These are phyloP conservation scores for Diarsia brunnea DNA, from an alignment of 2,888 invertebrate genomes.

Conservation along the genomic window DNA sequence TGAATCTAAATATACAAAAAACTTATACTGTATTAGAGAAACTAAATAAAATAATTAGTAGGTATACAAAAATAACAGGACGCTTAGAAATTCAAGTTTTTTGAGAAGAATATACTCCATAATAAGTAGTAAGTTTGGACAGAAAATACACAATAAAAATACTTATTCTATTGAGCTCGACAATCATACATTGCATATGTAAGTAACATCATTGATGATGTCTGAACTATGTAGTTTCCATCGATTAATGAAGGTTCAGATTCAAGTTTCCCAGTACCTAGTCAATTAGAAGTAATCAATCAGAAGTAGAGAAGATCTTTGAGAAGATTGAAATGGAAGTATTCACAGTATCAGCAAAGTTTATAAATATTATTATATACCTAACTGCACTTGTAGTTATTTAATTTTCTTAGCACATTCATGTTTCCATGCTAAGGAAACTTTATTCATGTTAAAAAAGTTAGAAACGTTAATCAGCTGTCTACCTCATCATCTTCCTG, in stretches of 20 bases:
- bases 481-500: no score
- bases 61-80: not conserved
- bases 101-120: not conserved
- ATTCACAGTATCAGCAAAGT: not conserved
- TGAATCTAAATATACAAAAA: not conserved
- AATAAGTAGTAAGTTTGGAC: not conserved
- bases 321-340: not conserved
- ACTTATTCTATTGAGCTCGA: not conserved
- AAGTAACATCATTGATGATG: not conserved
- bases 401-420: not conserved
- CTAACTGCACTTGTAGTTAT: not conserved
- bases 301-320: not conserved
- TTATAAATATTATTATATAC: no score
- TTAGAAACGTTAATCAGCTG: not conserved
- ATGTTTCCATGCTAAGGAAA: not conserved
- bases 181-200: not conserved
- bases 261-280: no score
- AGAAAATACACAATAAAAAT: not conserved
- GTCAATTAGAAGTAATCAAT: not conserved
- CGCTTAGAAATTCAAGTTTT: not conserved
- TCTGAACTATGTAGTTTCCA: not conserved
- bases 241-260: not conserved
- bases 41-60: not conserved
- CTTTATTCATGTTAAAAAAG: not conserved
- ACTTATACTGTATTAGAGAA: not conserved